phyloP scores from a whole-genome alignment of 1,140 invertebrate species.

The Latrodectus geometricus region DNA sequence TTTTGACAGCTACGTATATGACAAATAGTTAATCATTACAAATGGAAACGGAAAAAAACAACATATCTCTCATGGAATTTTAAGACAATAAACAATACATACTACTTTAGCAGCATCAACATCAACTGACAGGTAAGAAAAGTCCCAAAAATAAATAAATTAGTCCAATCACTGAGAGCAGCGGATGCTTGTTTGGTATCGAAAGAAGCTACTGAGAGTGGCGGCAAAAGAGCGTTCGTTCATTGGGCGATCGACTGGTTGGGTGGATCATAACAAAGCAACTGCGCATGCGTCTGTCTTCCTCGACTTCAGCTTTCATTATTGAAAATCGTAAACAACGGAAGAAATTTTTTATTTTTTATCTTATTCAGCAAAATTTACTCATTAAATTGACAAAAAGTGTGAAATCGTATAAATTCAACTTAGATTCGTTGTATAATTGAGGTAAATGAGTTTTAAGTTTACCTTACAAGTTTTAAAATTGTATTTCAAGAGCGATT shows the following conservation, averaged over 20 bases:
- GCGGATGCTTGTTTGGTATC: neutral
- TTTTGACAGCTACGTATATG: constrained; percentile 1
- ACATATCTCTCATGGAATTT: neutral
- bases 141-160: neutral
- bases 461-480: too few relatives aligned
- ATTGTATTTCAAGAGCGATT: neutral
- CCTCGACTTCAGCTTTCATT: constrained; percentile 3
- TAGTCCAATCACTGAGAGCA: constrained; percentile 6
- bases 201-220: constrained; percentile 28
- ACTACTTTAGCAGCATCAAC: constrained; percentile 1
- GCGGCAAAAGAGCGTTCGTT: constrained; percentile 35
- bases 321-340: constrained; percentile 57
- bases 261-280: constrained; percentile 44
- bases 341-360: neutral
- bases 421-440: neutral
- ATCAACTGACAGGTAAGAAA: constrained; percentile 7
- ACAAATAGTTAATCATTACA: neutral
- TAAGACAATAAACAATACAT: neutral
- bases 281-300: constrained; percentile 47
- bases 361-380: too few relatives aligned
- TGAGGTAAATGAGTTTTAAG: neutral
- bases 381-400: too few relatives aligned
- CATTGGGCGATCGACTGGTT: constrained; percentile 44
- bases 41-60: neutral
- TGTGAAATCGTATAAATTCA: too few relatives aligned